These are phyloP conservation scores for Thunnus thynnus DNA, from an alignment of 2,113 vertebrate species.

Conservation along the genomic window DNA sequence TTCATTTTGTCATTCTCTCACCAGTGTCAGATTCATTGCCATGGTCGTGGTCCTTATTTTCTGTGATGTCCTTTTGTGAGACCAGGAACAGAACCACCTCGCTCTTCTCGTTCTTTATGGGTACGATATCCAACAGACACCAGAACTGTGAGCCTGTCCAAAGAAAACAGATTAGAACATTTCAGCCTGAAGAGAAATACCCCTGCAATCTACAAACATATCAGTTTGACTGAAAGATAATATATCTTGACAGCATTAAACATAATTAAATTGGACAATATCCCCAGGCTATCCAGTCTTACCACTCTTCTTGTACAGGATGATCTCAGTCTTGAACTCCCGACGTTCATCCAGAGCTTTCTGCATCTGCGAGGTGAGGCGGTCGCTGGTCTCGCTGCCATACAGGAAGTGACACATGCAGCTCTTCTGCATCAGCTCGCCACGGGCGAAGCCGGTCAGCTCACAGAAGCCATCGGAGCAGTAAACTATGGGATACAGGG, in stretches of 20 bases:
- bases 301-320: slow-evolving; percentile 89
- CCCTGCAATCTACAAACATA: neutral
- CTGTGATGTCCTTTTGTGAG: slow-evolving; percentile 93
- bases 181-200: neutral
- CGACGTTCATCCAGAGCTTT: slow-evolving; percentile 85
- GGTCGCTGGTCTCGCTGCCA: slow-evolving; percentile 85
- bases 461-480: slow-evolving; percentile 90
- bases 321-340: slow-evolving; percentile 88
- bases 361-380: slow-evolving; percentile 84
- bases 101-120: slow-evolving; percentile 95
- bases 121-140: slow-evolving; percentile 94
- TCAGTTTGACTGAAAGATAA: neutral
- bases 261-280: neutral
- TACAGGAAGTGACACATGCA: slow-evolving; percentile 88
- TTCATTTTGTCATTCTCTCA: slow-evolving; percentile 65
- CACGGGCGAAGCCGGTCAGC: slow-evolving; percentile 86
- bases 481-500: slow-evolving; percentile 87
- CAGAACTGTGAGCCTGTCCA: slow-evolving; percentile 89
- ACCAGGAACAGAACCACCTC: slow-evolving; percentile 94
- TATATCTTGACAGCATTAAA: neutral
- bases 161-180: slow-evolving; percentile 8
- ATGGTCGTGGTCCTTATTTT: slow-evolving; percentile 86
- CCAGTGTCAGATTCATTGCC: slow-evolving; percentile 86
- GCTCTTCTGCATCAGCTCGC: slow-evolving; percentile 89
- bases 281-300: slow-evolving; percentile 30